A percentile compares a stretch with the other conserved stretches of the same genome.
Evolutionary conservation across 2,113 vertebrate species (phyloP).

Genomic region (Macrotis lagotis): DNA sequence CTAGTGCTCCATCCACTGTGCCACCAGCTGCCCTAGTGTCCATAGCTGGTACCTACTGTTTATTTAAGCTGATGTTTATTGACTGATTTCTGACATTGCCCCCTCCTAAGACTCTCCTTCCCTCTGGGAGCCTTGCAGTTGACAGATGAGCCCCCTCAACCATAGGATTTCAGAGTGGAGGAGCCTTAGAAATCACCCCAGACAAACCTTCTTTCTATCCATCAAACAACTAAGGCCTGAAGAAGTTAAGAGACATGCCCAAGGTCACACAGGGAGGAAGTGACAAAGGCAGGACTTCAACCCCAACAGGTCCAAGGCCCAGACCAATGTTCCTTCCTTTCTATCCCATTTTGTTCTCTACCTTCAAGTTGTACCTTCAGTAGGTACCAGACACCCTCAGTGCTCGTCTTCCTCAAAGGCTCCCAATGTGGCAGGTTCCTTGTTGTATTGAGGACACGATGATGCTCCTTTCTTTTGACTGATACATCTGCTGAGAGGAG

Average conservation of each 20-base stretch:
- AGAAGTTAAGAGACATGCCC: not conserved
- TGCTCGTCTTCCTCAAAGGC: not conserved
- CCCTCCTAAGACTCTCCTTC: not conserved
- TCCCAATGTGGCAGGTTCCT: not conserved
- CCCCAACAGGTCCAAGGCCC: not conserved
- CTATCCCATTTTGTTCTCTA: not conserved
- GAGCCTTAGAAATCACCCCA: not conserved
- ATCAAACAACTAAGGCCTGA: not conserved
- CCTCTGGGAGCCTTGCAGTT: not conserved
- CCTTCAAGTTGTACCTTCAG: not conserved
- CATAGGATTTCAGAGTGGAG: not conserved
- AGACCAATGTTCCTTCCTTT: not conserved
- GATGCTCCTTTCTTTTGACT: not conserved
- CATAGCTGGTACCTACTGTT: no score
- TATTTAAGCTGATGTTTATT: no score
- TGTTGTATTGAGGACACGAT: not conserved
- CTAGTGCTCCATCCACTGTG: no score
- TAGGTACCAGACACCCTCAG: not conserved
- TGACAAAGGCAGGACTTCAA: not conserved
- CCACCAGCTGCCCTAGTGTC: no score
- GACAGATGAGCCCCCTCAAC: no score
- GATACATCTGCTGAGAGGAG: not conserved
- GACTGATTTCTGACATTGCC: not conserved
- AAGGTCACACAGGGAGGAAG: not conserved
- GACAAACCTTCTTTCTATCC: not conserved